Percentiles rank a stretch among this genome's conserved stretches.
Evolutionary conservation across 2,888 invertebrate species (phyloP).

Genomic region (Nephrotoma guestfalica): DNA sequence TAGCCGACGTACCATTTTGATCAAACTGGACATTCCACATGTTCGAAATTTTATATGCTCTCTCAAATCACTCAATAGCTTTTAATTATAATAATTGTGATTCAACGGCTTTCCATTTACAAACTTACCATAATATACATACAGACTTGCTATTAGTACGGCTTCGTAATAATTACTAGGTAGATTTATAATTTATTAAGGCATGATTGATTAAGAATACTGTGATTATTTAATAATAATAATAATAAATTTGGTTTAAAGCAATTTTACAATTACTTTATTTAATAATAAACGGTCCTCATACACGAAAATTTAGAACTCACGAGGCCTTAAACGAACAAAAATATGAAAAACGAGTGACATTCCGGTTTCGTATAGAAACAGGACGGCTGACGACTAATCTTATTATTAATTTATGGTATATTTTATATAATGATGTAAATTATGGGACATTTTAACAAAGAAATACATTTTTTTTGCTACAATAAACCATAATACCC

Average conservation of each 20-base stretch:
- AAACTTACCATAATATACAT: neutral
- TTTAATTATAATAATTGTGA: neutral
- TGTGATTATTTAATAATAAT: neutral
- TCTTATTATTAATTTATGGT: neutral
- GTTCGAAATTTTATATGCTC: neutral
- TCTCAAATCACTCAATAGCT: neutral
- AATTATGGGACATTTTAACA: neutral
- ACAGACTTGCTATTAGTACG: neutral
- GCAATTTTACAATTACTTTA: neutral
- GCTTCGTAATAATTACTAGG: neutral
- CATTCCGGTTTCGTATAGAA: neutral
- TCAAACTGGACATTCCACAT: neutral
- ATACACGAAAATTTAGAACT: neutral
- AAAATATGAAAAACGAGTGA: neutral
- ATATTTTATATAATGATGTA: neutral
- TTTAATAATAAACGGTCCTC: neutral
- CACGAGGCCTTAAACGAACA: neutral
- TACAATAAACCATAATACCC: neutral
- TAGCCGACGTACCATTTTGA: neutral
- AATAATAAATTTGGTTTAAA: neutral
- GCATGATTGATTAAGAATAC: neutral
- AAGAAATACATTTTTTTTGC: neutral
- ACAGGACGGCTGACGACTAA: neutral
- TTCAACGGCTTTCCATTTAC: neutral
- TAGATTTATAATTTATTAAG: neutral